phyloP scores from a whole-genome alignment of 2,888 invertebrate genomes.

The Petrolisthes cinctipes region DNA sequence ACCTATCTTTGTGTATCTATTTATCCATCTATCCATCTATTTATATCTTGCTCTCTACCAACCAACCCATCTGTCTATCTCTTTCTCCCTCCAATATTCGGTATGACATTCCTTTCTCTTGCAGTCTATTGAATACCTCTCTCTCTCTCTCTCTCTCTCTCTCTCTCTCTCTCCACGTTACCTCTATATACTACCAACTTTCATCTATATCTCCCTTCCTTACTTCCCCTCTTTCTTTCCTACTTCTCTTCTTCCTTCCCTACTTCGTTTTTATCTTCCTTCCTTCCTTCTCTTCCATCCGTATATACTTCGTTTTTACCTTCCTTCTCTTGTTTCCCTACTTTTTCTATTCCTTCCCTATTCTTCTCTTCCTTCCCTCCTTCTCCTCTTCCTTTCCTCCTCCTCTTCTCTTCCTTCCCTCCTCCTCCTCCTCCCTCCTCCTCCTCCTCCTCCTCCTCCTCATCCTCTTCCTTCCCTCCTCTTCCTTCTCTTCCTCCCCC shows the following conservation, averaged over 20 bases:
- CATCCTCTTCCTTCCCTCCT: not conserved
- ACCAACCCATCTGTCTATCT: no score
- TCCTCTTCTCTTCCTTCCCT: not conserved
- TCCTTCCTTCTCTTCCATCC: not conserved
- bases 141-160: not conserved
- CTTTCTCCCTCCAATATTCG: no score
- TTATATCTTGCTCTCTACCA: no score
- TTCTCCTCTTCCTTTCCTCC: no score
- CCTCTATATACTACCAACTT: not conserved
- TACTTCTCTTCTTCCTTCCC: not conserved
- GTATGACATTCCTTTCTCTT: not conserved
- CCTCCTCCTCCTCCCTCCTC: not conserved
- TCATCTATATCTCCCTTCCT: not conserved
- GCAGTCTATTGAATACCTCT: not conserved
- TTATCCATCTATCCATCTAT: no score
- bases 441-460: not conserved
- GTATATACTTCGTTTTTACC: no score
- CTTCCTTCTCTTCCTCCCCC: no score
- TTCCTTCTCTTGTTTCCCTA: no score
- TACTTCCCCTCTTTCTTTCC: not conserved
- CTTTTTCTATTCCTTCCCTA: no score
- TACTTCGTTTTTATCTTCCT: not conserved
- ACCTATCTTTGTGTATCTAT: no score
- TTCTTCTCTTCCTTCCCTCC: no score
- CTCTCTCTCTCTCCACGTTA: not conserved